phyloP scores from a whole-genome alignment of 2,888 invertebrate genomes.

The Plagodis dolabraria region DNA sequence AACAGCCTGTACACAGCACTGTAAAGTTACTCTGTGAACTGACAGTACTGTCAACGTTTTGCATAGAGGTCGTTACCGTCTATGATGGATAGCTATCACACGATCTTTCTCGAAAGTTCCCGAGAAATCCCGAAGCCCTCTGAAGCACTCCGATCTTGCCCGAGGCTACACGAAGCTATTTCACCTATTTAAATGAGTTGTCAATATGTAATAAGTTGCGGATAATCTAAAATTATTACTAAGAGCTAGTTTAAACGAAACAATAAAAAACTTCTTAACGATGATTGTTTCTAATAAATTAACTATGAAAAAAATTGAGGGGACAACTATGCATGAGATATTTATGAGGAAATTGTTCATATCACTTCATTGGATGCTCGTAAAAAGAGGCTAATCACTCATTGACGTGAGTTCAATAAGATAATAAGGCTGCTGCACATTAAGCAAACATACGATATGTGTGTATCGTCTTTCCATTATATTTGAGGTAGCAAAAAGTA shows the following conservation, averaged over 20 bases:
- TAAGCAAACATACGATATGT: no score
- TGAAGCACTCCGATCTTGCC: constrained; percentile 49
- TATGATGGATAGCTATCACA: constrained; percentile 73
- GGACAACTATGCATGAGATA: no score
- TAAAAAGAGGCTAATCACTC: no score
- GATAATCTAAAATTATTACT: constrained; percentile 49
- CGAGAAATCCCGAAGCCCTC: constrained; percentile 50
- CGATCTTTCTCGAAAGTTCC: constrained; percentile 56
- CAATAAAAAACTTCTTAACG: constrained; percentile 20
- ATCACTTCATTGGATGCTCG: no score
- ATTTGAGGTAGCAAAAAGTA: no score
- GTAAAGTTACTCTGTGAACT: constrained; percentile 48
- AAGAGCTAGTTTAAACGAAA: constrained; percentile 30
- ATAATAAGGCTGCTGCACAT: no score
- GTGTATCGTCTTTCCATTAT: no score
- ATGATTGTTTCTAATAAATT: not conserved
- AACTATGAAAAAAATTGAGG: no score
- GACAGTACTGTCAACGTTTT: constrained; percentile 68
- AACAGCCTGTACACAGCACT: constrained; percentile 34
- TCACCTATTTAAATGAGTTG: constrained; percentile 73
- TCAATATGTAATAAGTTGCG: constrained; percentile 64
- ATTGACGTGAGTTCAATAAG: no score
- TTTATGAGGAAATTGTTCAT: no score
- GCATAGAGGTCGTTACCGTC: constrained; percentile 74
- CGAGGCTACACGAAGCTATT: constrained; percentile 53